These are phyloP conservation scores for Epinephelus awoara DNA, from an alignment of 2,797 vertebrate species.

Conservation along the genomic window DNA sequence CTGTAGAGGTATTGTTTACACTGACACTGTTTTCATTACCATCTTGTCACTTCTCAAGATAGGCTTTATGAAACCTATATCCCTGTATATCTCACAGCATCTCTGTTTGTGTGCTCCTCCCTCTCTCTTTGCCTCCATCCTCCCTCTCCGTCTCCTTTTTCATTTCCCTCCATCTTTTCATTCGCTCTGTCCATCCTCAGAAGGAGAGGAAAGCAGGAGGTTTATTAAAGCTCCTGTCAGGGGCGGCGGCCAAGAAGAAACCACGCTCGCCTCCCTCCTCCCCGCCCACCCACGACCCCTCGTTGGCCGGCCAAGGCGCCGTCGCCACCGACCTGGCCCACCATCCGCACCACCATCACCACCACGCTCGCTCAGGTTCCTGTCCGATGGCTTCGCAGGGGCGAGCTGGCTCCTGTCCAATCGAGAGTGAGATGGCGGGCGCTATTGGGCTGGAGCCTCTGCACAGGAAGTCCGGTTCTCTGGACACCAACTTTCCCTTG, in stretches of 20 bases:
- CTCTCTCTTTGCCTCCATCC: not conserved
- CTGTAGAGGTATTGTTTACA: slow-evolving; percentile 24
- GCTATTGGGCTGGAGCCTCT: slow-evolving; percentile 94
- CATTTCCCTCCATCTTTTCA: not conserved
- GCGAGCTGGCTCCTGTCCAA: slow-evolving; percentile 95
- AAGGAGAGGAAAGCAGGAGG: slow-evolving; percentile 96
- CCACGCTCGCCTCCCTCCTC: slow-evolving; percentile 93
- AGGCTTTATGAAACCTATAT: slow-evolving; percentile 2
- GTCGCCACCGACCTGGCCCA: slow-evolving; percentile 72
- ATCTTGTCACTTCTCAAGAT: slow-evolving; percentile 28
- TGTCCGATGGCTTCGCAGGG: slow-evolving; percentile 91
- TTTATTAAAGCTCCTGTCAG: slow-evolving; percentile 94
- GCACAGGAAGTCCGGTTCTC: slow-evolving; percentile 96
- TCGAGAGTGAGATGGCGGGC: slow-evolving; percentile 96
- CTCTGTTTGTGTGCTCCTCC: slow-evolving; percentile 25
- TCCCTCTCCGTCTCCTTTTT: not conserved
- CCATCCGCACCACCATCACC: slow-evolving; percentile 84
- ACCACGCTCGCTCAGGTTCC: slow-evolving; percentile 93
- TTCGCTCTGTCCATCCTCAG: slow-evolving; percentile 73
- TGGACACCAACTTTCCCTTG: slow-evolving; percentile 96
- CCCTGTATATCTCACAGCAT: slow-evolving; percentile 16
- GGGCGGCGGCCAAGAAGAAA: slow-evolving; percentile 96
- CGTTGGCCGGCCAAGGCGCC: slow-evolving; percentile 66
- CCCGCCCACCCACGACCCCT: slow-evolving; percentile 91
- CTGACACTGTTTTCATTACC: slow-evolving; percentile 5